phyloP scores from a whole-genome alignment of 2,888 invertebrate genomes.

The Acanthosepion lycidas region DNA sequence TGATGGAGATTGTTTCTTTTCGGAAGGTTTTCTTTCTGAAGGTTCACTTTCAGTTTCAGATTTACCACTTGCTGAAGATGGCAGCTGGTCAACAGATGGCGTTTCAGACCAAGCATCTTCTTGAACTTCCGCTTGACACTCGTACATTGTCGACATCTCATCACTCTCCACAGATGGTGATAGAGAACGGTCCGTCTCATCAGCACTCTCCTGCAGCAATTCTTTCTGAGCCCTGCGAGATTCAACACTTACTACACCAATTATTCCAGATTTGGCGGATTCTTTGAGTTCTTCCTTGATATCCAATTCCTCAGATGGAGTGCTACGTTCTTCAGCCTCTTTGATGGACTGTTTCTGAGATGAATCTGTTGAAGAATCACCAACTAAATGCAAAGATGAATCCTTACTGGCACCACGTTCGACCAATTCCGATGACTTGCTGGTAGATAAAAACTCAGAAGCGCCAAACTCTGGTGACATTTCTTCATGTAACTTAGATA shows the following conservation, averaged over 20 bases:
- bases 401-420: constrained; percentile 52
- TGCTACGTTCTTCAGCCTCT: constrained; percentile 50
- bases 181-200: constrained; percentile 67
- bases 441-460: constrained; percentile 46
- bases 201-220: constrained; percentile 64
- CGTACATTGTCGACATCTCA: constrained; percentile 63
- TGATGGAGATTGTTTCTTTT: constrained; percentile 68
- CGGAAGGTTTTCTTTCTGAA: constrained; percentile 69
- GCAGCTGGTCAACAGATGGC: constrained; percentile 57
- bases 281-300: constrained; percentile 45
- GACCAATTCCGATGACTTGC: constrained; percentile 52
- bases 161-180: constrained; percentile 71
- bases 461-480: constrained; percentile 50
- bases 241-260: constrained; percentile 65
- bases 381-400: constrained; percentile 49
- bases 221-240: constrained; percentile 68
- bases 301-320: constrained; percentile 44
- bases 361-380: constrained; percentile 39
- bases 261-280: constrained; percentile 48
- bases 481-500: constrained; percentile 55
- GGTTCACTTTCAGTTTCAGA: constrained; percentile 66
- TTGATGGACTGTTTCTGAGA: constrained; percentile 52
- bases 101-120: constrained; percentile 55
- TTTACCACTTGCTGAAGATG: constrained; percentile 66
- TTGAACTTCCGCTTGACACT: constrained; percentile 61